Percentiles rank a stretch among this genome's conserved stretches.
Evolutionary conservation across 1,140 invertebrate species (phyloP).

Genomic region (Melipona quadrifasciata): DNA sequence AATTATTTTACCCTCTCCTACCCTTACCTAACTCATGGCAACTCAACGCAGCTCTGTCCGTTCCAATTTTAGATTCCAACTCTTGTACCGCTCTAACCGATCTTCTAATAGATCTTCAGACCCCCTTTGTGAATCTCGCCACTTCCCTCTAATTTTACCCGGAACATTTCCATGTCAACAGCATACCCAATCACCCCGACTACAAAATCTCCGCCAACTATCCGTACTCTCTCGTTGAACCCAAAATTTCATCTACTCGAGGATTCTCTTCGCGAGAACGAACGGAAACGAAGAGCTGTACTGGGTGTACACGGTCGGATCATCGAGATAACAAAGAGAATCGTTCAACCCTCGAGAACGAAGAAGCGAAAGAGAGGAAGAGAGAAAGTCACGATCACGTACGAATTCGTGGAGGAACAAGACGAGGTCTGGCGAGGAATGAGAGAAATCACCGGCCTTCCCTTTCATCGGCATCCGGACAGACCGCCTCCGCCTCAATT

Average conservation of each 20-base stretch:
- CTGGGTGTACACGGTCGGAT: neutral
- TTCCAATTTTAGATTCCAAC: slow-evolving; percentile 26
- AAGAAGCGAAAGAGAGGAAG: neutral
- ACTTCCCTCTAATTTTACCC: slow-evolving; percentile 25
- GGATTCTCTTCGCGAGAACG: neutral
- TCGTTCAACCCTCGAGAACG: neutral
- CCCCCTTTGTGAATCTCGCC: too few relatives aligned
- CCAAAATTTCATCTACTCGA: neutral
- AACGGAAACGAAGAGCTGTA: neutral
- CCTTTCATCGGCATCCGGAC: slow-evolving; percentile 78
- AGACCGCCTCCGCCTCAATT: slow-evolving; percentile 71
- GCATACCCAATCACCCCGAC: neutral
- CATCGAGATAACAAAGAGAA: neutral
- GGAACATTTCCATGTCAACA: neutral
- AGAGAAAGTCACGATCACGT: slow-evolving; percentile 36
- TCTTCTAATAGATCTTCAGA: slow-evolving; percentile 13
- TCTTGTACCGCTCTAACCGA: slow-evolving; percentile 21
- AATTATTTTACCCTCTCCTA: neutral
- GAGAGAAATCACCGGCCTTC: slow-evolving; percentile 65
- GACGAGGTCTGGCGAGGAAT: neutral
- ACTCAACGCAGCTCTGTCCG: neutral
- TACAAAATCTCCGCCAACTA: too few relatives aligned
- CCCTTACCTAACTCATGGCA: neutral
- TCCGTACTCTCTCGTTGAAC: too few relatives aligned
- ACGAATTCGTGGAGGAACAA: neutral